Evolutionary conservation across 1,140 invertebrate species (phyloP).

Genomic region (Brachionus rubens): DNA sequence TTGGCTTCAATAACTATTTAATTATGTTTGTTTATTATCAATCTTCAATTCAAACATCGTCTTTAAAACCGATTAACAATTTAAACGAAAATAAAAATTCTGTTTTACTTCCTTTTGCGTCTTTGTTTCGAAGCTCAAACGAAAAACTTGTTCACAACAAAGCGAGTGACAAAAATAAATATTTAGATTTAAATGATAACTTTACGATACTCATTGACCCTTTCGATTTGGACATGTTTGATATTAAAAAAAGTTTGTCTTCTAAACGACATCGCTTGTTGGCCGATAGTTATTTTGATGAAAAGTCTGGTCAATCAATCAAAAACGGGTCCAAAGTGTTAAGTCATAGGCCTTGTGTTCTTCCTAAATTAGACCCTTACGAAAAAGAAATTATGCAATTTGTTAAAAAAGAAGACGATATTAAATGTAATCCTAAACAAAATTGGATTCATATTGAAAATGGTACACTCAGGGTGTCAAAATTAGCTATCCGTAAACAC

Average conservation of each 20-base stretch:
- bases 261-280: neutral
- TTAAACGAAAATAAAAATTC: neutral
- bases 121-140: neutral
- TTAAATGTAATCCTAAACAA: constrained; percentile 40
- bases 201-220: neutral
- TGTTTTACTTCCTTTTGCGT: neutral
- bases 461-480: constrained; percentile 28
- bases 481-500: constrained; percentile 9
- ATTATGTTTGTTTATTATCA: constrained; percentile 28
- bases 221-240: neutral
- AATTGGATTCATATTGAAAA: constrained; percentile 45
- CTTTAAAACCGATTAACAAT: neutral
- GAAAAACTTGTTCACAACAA: neutral
- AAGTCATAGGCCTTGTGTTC: constrained; percentile 17
- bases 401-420: constrained; percentile 12
- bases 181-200: neutral
- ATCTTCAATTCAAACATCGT: neutral
- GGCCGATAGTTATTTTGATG: neutral
- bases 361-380: constrained; percentile 24
- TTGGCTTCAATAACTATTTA: neutral
- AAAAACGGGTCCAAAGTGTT: neutral
- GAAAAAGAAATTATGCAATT: constrained; percentile 34
- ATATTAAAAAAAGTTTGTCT: neutral
- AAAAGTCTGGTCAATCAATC: neutral
- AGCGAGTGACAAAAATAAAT: too few relatives aligned